Conservation (phyloP, 2,888 invertebrate species). For the Seira ritae region DNA sequence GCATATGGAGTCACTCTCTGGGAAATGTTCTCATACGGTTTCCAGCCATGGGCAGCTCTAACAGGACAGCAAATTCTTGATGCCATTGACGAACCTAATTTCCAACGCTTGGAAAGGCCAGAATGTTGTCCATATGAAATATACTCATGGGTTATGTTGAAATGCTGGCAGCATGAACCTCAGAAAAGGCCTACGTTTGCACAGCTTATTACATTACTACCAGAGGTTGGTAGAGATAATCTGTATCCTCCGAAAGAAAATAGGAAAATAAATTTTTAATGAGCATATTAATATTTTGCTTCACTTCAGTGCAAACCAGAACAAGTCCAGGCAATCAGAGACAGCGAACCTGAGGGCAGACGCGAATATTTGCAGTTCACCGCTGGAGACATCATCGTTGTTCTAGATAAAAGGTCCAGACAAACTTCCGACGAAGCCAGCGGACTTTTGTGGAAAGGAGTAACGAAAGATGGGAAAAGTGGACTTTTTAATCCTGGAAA, state of each 20-base stretch:
- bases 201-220: conserved; percentile 84
- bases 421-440: conserved; percentile 68
- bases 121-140: conserved; percentile 93
- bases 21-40: conserved; percentile 99
- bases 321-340: conserved; percentile 90
- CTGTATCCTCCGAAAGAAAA: too few species aligned
- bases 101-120: conserved; percentile 92
- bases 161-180: conserved; percentile 97
- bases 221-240: conserved; percentile 79
- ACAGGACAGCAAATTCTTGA: conserved; percentile 96
- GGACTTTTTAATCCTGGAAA: conserved; percentile 94
- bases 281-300: too few species aligned
- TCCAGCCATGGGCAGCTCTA: conserved; percentile 97
- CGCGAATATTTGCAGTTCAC: conserved; percentile 88
- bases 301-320: conserved; percentile 90
- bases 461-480: conserved; percentile 90
- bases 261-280: too few species aligned
- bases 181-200: conserved; percentile 91
- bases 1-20: conserved; percentile 98
- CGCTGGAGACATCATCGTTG: conserved; percentile 93
- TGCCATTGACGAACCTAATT: conserved; percentile 95
- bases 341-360: conserved; percentile 76
- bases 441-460: conserved; percentile 87
- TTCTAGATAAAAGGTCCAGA: conserved; percentile 86
- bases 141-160: conserved; percentile 93